Percentiles rank a stretch among this genome's conserved stretches.
These are phyloP conservation scores for Suricata suricatta DNA, from an alignment of 2,113 vertebrate species.

Conservation along the genomic window DNA sequence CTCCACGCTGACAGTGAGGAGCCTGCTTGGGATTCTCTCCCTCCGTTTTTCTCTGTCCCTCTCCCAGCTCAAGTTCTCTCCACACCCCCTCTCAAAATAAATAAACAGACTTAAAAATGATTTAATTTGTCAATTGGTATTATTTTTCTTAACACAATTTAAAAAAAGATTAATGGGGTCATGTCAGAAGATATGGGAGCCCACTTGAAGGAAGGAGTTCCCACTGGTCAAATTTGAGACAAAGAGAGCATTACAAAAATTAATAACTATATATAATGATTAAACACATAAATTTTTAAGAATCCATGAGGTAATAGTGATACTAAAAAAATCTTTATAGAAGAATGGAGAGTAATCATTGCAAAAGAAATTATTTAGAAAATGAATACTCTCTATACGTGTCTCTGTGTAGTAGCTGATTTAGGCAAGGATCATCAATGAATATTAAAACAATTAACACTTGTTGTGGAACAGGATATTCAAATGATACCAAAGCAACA, in stretches of 20 bases:
- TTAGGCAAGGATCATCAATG: constrained; percentile 4
- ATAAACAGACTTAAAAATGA: neutral
- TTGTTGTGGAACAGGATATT: neutral
- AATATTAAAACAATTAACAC: constrained; percentile 14
- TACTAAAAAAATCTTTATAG: neutral
- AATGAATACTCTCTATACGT: neutral
- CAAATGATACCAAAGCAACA: neutral
- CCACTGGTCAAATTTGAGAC: neutral
- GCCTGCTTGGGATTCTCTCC: no score
- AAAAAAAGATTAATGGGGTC: neutral
- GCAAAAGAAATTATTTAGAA: constrained; percentile 45
- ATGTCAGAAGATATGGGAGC: neutral
- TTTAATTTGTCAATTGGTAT: neutral
- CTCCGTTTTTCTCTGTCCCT: no score
- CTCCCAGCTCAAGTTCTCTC: no score
- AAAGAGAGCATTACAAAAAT: neutral
- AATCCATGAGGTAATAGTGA: neutral
- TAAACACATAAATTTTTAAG: neutral
- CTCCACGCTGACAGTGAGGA: no score
- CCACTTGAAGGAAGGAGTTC: neutral
- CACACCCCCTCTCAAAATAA: no score
- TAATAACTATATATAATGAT: neutral
- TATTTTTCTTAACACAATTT: neutral
- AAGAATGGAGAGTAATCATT: neutral
- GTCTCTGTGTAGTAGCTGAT: neutral